A percentile compares a stretch with the other conserved stretches of the same genome.
Conservation (phyloP, 2,888 invertebrate species). For the Polia nebulosa region DNA sequence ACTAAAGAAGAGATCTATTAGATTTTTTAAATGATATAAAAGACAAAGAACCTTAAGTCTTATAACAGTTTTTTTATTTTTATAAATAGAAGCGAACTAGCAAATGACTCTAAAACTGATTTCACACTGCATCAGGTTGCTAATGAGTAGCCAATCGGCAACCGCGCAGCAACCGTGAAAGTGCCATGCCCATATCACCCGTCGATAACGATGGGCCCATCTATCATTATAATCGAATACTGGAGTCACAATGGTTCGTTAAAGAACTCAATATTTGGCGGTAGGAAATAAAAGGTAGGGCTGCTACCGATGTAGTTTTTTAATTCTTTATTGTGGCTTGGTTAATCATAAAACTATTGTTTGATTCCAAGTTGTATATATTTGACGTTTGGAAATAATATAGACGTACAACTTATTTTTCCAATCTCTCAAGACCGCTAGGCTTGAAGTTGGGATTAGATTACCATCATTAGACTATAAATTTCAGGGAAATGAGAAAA, state of each 20-base stretch:
- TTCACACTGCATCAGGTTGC: slow-evolving; percentile 69
- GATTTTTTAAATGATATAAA: too few species aligned
- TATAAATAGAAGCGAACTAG: slow-evolving; percentile 17
- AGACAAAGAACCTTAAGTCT: too few species aligned
- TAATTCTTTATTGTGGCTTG: too few species aligned
- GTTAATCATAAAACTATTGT: background rate
- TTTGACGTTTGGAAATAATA: too few species aligned
- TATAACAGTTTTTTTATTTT: slow-evolving; percentile 27
- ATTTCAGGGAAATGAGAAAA: too few species aligned
- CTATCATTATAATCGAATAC: slow-evolving; percentile 88
- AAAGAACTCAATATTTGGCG: slow-evolving; percentile 75
- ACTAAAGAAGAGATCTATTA: too few species aligned
- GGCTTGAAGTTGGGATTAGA: too few species aligned
- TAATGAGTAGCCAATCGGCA: slow-evolving; percentile 67
- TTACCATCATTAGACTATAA: too few species aligned
- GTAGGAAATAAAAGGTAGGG: slow-evolving; percentile 59
- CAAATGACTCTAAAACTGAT: slow-evolving; percentile 65
- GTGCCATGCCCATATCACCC: slow-evolving; percentile 60
- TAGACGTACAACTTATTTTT: too few species aligned
- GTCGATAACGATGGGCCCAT: slow-evolving; percentile 74
- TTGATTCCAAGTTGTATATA: background rate
- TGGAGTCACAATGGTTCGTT: slow-evolving; percentile 90
- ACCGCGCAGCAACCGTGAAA: slow-evolving; percentile 61
- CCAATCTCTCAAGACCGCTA: too few species aligned
- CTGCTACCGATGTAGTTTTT: slow-evolving; percentile 64